Base-by-base conservation (phyloP, 2,797 vertebrate species). In the Lepilemur septentrionalis region DNA sequence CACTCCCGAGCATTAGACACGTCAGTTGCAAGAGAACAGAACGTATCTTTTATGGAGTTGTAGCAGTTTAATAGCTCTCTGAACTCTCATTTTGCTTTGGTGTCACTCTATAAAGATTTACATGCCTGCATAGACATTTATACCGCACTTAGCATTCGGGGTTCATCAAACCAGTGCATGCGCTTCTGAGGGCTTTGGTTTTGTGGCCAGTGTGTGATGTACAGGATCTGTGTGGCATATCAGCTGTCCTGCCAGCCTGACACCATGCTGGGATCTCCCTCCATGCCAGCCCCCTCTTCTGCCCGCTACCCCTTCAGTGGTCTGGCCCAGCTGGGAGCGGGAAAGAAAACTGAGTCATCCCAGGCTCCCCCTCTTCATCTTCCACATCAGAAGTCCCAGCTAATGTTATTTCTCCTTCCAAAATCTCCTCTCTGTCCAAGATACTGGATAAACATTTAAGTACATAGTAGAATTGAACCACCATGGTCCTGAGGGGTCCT, bases 41-140 rank as follows among this genome's bases (percentile, higher is more conserved):
- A 75, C 11, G 8, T 67, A 25, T 80, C 94, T 69, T 72, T 72
- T 61, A 28, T 63, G 59, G 86, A 63, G 12, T n/a, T 55, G 79
- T 17, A 82, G 73, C 63, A 5, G 2, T 63, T 55, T 73, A 48
- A 43, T 65, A 85, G 82, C 83, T 92, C 57, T 85, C 93, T 30
- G 80, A 69, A 57, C 25, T 76, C 82, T 38, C 41, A 15, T 80
- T 84, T 81, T 38, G 38, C 78, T 67, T 89, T 72, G 38, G n/a
- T 65, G 41, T 96, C 69, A 22, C 43, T 80, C 80, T 61, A 2
- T 96, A 32, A 92, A 94, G 79, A 83, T 85, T 73, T 57, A 72
- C 67, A 5, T 91, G 96, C 65, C 89, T 69, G 3, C 72, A 35
- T 59, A 55, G 91, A 76, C 61, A 1, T 73, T 57, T 70, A 46